Conservation (phyloP, 2,113 vertebrate genomes). For the Diglossa brunneiventris region DNA sequence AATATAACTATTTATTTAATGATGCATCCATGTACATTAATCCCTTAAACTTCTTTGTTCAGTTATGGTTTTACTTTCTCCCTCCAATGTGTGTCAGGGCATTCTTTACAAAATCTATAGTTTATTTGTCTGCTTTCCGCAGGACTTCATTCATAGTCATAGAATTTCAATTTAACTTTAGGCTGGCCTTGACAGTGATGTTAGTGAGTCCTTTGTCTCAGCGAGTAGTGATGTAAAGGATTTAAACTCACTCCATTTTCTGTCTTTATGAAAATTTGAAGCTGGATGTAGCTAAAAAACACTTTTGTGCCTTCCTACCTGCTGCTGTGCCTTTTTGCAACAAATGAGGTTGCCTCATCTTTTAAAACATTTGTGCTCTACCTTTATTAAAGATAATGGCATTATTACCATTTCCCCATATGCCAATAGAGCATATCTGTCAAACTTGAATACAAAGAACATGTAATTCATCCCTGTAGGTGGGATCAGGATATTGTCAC, state of each 20-base stretch:
- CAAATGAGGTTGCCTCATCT: background rate
- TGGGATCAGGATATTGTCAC: background rate
- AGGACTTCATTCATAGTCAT: background rate
- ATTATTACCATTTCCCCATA: background rate
- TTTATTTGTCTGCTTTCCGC: background rate
- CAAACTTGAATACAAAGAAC: background rate
- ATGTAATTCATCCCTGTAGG: background rate
- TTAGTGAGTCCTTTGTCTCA: background rate
- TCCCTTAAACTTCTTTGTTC: background rate
- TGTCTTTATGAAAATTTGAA: background rate
- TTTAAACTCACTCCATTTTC: background rate
- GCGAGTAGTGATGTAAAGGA: background rate
- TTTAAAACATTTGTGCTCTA: background rate
- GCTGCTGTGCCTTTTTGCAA: background rate
- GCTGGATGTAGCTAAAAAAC: background rate
- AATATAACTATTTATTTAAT: background rate
- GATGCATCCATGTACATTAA: background rate
- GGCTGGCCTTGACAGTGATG: background rate
- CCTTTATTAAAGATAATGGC: background rate
- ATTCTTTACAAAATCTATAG: background rate
- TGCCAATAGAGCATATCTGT: background rate
- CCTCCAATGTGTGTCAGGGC: background rate
- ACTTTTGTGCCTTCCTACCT: background rate
- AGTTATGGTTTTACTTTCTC: background rate
- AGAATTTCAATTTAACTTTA: background rate